Evolutionary conservation across 1,140 invertebrate species (phyloP).

Genomic region (Anastatus disparis): DNA sequence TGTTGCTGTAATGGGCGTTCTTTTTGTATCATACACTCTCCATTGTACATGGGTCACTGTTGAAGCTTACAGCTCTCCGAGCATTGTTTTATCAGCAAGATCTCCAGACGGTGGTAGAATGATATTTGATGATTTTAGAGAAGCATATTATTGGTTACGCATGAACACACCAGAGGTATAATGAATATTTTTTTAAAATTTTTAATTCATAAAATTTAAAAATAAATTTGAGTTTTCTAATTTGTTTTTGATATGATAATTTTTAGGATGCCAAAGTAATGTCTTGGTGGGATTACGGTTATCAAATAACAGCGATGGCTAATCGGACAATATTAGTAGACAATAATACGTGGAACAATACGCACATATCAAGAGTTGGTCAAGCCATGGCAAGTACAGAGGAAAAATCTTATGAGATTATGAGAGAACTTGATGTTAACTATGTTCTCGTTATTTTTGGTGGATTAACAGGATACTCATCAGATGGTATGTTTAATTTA

Average conservation of each 20-base stretch:
- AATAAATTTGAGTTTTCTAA: background rate
- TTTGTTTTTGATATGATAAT: slow-evolving; percentile 33
- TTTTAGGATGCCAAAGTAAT: slow-evolving; percentile 91
- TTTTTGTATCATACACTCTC: slow-evolving; percentile 92
- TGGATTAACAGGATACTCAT: slow-evolving; percentile 97
- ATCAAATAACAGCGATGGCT: slow-evolving; percentile 99
- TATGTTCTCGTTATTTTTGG: slow-evolving; percentile 99
- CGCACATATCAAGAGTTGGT: slow-evolving; percentile 95
- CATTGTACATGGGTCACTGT: slow-evolving; percentile 99
- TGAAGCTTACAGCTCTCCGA: slow-evolving; percentile 97
- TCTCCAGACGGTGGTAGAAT: slow-evolving; percentile 93
- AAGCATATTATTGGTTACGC: slow-evolving; percentile 97
- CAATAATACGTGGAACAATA: slow-evolving; percentile 99
- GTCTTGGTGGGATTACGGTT: slow-evolving; percentile 99
- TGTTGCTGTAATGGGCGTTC: slow-evolving; percentile 83
- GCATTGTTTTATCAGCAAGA: slow-evolving; percentile 95
- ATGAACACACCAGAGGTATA: slow-evolving; percentile 92
- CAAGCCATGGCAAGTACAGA: slow-evolving; percentile 98
- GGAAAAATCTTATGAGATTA: slow-evolving; percentile 97
- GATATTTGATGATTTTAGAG: slow-evolving; percentile 98
- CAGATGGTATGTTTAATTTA: slow-evolving; percentile 77
- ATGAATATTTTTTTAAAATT: background rate
- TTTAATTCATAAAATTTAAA: background rate
- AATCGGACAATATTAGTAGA: slow-evolving; percentile 98
- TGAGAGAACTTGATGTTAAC: slow-evolving; percentile 96